Evolutionary conservation across 2,888 invertebrate species (phyloP).

Genomic region (Zygaena filipendulae): DNA sequence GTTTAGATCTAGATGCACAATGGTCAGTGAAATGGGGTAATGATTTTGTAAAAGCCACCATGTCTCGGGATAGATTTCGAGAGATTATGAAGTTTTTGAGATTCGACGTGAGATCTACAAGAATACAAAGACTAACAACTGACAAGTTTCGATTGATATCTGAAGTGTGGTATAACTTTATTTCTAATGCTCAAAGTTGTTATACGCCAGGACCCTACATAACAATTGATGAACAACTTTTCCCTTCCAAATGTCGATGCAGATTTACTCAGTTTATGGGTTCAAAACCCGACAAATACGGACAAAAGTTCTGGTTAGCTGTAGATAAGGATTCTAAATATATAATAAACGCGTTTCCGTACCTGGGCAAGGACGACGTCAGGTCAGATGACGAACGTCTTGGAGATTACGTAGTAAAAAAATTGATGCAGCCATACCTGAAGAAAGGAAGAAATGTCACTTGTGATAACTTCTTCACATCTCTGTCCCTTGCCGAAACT

Average conservation of each 20-base stretch:
- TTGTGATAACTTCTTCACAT: constrained; percentile 3
- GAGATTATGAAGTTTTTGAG: constrained; percentile 7
- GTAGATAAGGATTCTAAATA: constrained; percentile 3
- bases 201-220: constrained; percentile 10
- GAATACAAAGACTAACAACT: constrained; percentile 4
- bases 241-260: constrained; percentile 6
- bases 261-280: constrained; percentile 3
- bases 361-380: constrained; percentile 7
- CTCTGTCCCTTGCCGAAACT: constrained; percentile 4
- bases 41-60: constrained; percentile 1
- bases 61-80: constrained; percentile 2
- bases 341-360: constrained; percentile 5
- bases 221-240: constrained; percentile 12
- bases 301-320: background rate
- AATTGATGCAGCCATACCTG: constrained; percentile 8
- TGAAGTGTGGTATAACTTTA: constrained; percentile 10
- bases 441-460: constrained; percentile 9
- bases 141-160: constrained; percentile 9
- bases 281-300: background rate
- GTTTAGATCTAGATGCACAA: constrained; percentile 5
- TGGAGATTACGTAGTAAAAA: constrained; percentile 6
- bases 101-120: constrained; percentile 5
- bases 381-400: constrained; percentile 6
- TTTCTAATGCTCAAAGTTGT: constrained; percentile 9
- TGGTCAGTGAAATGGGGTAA: constrained; percentile 8